A percentile compares a stretch with the other conserved stretches of the same genome.
Conservation (phyloP, 2,888 invertebrate species). For the Dendrolimus pini region DNA sequence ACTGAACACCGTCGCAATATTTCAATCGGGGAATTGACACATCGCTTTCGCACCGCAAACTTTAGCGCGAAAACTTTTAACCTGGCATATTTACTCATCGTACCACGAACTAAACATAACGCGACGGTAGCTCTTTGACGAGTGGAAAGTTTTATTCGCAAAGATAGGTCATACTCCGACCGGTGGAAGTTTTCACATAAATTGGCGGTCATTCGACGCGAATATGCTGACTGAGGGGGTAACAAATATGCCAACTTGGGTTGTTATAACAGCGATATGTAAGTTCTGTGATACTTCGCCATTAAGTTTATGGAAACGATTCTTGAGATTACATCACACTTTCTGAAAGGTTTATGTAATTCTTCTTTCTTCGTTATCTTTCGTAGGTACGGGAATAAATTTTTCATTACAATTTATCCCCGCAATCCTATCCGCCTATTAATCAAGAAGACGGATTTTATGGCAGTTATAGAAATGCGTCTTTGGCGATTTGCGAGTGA, state of each 20-base stretch:
- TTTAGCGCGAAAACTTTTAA: conserved; percentile 63
- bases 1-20: conserved; percentile 52
- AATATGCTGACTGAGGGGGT: conserved; percentile 75
- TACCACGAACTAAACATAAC: conserved; percentile 42
- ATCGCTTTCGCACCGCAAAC: conserved; percentile 59
- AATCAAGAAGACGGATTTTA: conserved; percentile 53
- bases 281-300: conserved; percentile 74
- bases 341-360: conserved; percentile 72
- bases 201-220: conserved; percentile 76
- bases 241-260: conserved; percentile 76
- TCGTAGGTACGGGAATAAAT: conserved; percentile 36
- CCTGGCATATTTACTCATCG: conserved; percentile 71
- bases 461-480: conserved; percentile 47
- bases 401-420: conserved; percentile 26
- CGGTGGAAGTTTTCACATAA: conserved; percentile 73
- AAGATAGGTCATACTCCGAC: conserved; percentile 71
- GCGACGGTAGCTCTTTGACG: conserved; percentile 64
- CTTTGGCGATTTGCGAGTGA: conserved; percentile 35
- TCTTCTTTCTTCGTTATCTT: conserved; percentile 52
- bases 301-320: conserved; percentile 75
- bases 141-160: conserved; percentile 69
- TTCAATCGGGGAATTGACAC: conserved; percentile 72
- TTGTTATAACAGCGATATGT: conserved; percentile 76
- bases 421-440: conserved; percentile 38
- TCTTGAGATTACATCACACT: conserved; percentile 72